Evolutionary conservation across 2,888 invertebrate genomes (phyloP).

Genomic region (Darwinula stevensoni): DNA sequence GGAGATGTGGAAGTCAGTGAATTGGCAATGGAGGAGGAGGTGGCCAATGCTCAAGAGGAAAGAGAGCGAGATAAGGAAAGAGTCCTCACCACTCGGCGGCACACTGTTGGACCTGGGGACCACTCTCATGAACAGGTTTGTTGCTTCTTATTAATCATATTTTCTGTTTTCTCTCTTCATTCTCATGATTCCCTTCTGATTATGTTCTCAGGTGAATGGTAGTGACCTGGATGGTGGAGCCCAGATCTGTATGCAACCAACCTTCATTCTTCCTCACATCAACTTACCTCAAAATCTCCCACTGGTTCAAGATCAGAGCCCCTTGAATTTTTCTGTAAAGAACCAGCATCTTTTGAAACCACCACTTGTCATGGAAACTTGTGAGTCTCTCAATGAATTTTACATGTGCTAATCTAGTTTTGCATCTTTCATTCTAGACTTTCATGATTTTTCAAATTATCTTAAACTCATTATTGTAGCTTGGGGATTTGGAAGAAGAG

Average conservation of each 20-base stretch:
- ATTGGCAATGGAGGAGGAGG: slow-evolving; percentile 16
- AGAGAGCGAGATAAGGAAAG: slow-evolving; percentile 9
- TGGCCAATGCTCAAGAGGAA: slow-evolving; percentile 7
- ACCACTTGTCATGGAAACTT: slow-evolving; percentile 44
- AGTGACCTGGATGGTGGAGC: no score
- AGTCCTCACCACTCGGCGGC: slow-evolving; percentile 35
- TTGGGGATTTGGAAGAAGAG: slow-evolving; percentile 38
- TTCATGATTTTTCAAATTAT: slow-evolving; percentile 11
- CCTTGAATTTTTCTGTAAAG: slow-evolving; percentile 56
- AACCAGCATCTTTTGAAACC: slow-evolving; percentile 80
- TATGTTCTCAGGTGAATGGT: no score
- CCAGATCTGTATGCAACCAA: no score
- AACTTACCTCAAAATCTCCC: slow-evolving; percentile 60
- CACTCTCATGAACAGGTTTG: slow-evolving; percentile 45
- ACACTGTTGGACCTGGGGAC: slow-evolving; percentile 80
- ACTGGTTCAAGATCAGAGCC: slow-evolving; percentile 47
- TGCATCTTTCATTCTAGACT: no score
- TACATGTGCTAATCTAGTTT: no score
- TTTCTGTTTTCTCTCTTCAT: no score
- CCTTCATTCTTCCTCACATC: slow-evolving; percentile 32
- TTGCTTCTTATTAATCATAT: slow-evolving; percentile 11
- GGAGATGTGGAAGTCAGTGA: slow-evolving; percentile 21
- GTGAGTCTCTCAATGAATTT: slow-evolving; percentile 11
- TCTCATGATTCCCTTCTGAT: no score
- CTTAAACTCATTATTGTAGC: slow-evolving; percentile 10